Evolutionary conservation across 2,797 vertebrate genomes (phyloP).

Genomic region (Ctenochaetus hawaiiensis): DNA sequence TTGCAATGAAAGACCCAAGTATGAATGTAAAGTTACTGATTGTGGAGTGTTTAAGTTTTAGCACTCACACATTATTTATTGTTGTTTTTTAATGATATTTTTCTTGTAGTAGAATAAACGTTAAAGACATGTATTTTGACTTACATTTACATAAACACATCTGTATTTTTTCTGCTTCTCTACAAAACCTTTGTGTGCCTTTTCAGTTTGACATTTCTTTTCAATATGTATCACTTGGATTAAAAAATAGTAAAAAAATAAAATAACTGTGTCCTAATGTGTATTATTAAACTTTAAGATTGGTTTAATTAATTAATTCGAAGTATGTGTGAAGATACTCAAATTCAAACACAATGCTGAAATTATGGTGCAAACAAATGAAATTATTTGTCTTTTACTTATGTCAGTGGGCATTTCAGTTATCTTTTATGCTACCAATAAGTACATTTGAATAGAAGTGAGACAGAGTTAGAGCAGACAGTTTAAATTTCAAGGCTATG

Average conservation of each 20-base stretch:
- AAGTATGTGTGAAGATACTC: background rate
- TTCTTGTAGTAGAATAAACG: constrained; percentile 22
- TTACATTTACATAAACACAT: background rate
- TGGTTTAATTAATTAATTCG: background rate
- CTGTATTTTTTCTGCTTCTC: background rate
- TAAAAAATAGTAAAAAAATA: background rate
- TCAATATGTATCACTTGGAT: background rate
- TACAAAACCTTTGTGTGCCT: background rate
- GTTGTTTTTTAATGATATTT: constrained; percentile 3
- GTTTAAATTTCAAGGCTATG: background rate
- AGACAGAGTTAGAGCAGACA: background rate
- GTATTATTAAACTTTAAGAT: background rate
- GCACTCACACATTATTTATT: constrained; percentile 18
- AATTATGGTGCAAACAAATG: background rate
- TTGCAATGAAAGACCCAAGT: constrained; percentile 87
- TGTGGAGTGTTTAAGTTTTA: constrained; percentile 85
- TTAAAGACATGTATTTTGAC: background rate
- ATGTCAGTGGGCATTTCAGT: background rate
- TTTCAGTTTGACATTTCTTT: background rate
- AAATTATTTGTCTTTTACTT: background rate
- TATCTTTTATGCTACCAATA: background rate
- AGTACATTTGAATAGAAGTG: background rate
- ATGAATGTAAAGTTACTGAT: constrained; percentile 84
- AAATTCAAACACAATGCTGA: background rate
- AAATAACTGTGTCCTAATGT: too few species aligned